Evolutionary conservation across 2,888 invertebrate genomes (phyloP).

Genomic region (Altica lythri): DNA sequence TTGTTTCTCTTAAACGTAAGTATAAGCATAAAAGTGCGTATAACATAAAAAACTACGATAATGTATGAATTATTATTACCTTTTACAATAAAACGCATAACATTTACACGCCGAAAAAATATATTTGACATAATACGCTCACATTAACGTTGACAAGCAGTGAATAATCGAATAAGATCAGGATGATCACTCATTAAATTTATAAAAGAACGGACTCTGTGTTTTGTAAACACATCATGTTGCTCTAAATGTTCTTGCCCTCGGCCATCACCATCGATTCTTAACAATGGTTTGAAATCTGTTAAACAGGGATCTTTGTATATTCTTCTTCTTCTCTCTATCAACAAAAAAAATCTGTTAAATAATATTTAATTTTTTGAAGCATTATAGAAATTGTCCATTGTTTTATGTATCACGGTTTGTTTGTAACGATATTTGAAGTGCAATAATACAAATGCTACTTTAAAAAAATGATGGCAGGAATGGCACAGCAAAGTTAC

Average conservation of each 20-base stretch:
- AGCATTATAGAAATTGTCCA: not conserved
- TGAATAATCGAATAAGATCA: slow-evolving; percentile 61
- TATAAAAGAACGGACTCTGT: slow-evolving; percentile 57
- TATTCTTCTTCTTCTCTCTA: not conserved
- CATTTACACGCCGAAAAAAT: not conserved
- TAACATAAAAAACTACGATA: no score
- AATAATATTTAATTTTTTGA: not conserved
- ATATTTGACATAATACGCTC: not conserved
- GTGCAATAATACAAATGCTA: not conserved
- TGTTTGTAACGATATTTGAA: not conserved
- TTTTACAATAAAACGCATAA: no score
- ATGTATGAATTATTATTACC: no score
- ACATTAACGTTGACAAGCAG: slow-evolving; percentile 45
- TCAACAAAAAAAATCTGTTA: not conserved
- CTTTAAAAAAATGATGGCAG: not conserved
- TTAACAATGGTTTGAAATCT: slow-evolving; percentile 4
- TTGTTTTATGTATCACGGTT: not conserved
- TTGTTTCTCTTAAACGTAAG: no score
- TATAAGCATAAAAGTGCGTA: no score
- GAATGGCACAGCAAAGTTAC: no score
- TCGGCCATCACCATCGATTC: slow-evolving; percentile 37
- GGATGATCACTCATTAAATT: slow-evolving; percentile 59
- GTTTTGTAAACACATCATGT: slow-evolving; percentile 52
- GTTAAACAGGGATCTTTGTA: not conserved
- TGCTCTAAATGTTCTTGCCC: slow-evolving; percentile 48